These are phyloP conservation scores for Eupithecia centaureata DNA, from an alignment of 2,888 invertebrate species.

Conservation along the genomic window DNA sequence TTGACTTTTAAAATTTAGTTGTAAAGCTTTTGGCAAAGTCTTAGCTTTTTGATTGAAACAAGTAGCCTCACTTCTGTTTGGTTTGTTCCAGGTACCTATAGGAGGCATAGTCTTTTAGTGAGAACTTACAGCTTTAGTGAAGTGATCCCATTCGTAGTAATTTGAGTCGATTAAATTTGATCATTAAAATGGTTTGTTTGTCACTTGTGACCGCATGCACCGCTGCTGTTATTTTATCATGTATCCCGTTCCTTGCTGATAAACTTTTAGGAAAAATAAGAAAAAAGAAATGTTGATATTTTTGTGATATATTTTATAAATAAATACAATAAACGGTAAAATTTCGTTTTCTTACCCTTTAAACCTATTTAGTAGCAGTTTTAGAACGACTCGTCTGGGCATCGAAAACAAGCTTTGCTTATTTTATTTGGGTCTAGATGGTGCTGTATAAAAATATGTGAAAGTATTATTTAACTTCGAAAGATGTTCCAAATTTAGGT, in stretches of 20 bases:
- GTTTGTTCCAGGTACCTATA: conserved; percentile 8
- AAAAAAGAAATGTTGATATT: background rate
- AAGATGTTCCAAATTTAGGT: background rate
- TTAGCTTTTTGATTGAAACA: background rate
- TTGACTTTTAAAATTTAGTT: background rate
- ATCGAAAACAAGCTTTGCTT: background rate
- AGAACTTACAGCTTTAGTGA: background rate
- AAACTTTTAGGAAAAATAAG: background rate
- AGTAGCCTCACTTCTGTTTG: conserved; percentile 4
- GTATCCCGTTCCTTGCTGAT: background rate
- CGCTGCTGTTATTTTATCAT: background rate
- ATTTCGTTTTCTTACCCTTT: background rate
- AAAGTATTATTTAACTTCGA: background rate
- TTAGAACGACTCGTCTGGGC: background rate
- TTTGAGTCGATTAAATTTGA: background rate
- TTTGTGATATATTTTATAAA: background rate
- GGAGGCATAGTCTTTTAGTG: background rate
- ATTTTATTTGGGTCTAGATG: background rate
- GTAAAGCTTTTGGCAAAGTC: too few species aligned
- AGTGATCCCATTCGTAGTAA: background rate
- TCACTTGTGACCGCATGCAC: background rate
- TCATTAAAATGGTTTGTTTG: conserved; percentile 4
- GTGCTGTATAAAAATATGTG: background rate
- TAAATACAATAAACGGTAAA: background rate
- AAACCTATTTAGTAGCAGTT: background rate